Evolutionary conservation across 2,797 vertebrate species (phyloP).

Genomic region (Manis javanica): DNA sequence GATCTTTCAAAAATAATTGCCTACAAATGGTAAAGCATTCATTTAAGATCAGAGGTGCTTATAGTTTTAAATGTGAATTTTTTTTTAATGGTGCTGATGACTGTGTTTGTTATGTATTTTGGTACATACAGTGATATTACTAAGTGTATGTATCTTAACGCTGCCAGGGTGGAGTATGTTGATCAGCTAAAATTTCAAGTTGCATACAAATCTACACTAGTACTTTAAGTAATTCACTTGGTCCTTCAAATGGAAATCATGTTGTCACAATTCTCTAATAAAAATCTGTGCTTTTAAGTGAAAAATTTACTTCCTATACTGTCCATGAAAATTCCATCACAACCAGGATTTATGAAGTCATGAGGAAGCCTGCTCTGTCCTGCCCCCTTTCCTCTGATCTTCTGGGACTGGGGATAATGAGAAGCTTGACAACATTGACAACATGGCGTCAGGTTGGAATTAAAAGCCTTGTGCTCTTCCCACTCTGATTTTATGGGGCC

Average conservation of each 20-base stretch:
- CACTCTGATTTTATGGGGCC: constrained; percentile 82
- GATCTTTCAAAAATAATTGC: constrained; percentile 14
- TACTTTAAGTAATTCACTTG: constrained; percentile 16
- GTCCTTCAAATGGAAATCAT: constrained; percentile 48
- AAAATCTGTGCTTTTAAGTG: constrained; percentile 64
- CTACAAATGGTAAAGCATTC: neutral
- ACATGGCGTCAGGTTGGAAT: constrained; percentile 78
- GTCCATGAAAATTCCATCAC: constrained; percentile 44
- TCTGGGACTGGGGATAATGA: constrained; percentile 64
- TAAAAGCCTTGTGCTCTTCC: constrained; percentile 81
- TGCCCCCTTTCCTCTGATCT: constrained; percentile 65
- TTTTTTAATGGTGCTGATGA: neutral
- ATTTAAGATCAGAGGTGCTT: neutral
- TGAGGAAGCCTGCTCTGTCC: constrained; percentile 35
- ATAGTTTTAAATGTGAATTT: neutral
- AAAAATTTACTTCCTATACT: constrained; percentile 21
- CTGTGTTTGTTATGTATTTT: neutral
- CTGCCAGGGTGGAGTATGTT: neutral
- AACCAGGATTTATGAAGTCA: constrained; percentile 73
- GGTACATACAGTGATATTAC: neutral
- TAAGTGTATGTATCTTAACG: neutral
- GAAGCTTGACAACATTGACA: constrained; percentile 67
- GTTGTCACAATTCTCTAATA: constrained; percentile 54
- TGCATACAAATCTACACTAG: neutral
- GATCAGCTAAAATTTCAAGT: constrained; percentile 51